Evolutionary conservation across 1,140 invertebrate genomes (phyloP).

Genomic region (Cecropterus lyciades): DNA sequence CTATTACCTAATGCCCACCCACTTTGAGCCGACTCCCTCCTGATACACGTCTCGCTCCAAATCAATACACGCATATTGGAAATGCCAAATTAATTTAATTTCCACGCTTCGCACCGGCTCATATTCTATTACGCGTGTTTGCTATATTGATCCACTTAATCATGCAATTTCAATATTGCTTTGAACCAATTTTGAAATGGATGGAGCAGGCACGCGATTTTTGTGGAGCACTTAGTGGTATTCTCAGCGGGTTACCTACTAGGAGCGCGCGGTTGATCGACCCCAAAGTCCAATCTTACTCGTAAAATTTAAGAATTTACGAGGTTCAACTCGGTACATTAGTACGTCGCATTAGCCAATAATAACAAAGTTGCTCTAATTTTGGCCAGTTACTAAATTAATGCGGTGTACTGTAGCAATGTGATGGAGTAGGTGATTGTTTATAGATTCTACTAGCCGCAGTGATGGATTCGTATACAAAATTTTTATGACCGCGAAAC

Average conservation of each 20-base stretch:
- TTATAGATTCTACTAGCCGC: conserved; percentile 35
- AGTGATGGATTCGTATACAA: conserved; percentile 38
- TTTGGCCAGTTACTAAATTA: conserved; percentile 44
- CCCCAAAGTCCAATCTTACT: conserved; percentile 28
- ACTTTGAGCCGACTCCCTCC: conserved; percentile 13
- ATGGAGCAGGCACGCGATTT: conserved; percentile 3
- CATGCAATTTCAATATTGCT: conserved; percentile 20
- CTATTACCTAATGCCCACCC: conserved; percentile 32
- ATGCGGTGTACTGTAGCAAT: conserved; percentile 39
- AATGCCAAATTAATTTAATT: conserved; percentile 19
- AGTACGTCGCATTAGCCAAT: conserved; percentile 56
- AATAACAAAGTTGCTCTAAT: conserved; percentile 64
- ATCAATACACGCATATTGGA: conserved; percentile 21
- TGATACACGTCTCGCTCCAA: conserved; percentile 15
- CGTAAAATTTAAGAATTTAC: conserved; percentile 57
- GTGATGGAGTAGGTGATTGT: conserved; percentile 46
- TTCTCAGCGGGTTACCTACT: conserved; percentile 12
- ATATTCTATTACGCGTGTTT: conserved; percentile 18
- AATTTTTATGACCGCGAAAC: conserved; percentile 34
- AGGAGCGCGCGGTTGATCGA: conserved; percentile 18
- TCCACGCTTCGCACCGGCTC: conserved; percentile 4
- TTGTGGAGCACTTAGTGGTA: conserved; percentile 15
- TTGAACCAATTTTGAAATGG: neutral
- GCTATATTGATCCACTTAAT: conserved; percentile 13
- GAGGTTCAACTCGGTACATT: conserved; percentile 42